phyloP scores from a whole-genome alignment of 2,888 invertebrate species.

The Caenorhabditis drosophilae region DNA sequence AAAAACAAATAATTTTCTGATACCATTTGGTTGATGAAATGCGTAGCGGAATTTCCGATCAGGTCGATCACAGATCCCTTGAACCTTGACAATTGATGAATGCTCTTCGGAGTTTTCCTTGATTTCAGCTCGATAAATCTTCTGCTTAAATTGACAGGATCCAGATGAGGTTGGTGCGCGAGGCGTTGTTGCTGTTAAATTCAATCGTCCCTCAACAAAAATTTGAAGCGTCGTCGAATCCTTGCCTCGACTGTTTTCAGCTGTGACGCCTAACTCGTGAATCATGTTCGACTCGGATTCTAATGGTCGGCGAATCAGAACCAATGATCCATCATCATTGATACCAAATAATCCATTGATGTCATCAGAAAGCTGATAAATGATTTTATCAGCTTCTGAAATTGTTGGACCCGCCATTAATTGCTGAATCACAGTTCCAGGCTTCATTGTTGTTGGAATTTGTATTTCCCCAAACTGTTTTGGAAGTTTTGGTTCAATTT shows the following conservation, averaged over 20 bases:
- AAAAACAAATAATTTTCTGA: too few species aligned
- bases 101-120: constrained; percentile 48
- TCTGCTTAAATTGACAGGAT: constrained; percentile 51
- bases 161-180: neutral
- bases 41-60: constrained; percentile 30
- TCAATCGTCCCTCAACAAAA: constrained; percentile 30
- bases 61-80: constrained; percentile 9
- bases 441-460: constrained; percentile 9
- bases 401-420: constrained; percentile 23
- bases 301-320: constrained; percentile 45
- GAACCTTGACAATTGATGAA: constrained; percentile 41
- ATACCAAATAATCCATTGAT: constrained; percentile 28
- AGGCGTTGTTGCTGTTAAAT: constrained; percentile 8
- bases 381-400: constrained; percentile 8
- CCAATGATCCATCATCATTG: constrained; percentile 41
- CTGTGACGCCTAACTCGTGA: constrained; percentile 54
- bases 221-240: constrained; percentile 42
- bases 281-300: constrained; percentile 45
- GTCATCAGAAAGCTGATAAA: constrained; percentile 15
- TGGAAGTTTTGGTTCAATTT: constrained; percentile 19
- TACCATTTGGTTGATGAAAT: constrained; percentile 25
- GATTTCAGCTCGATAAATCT: constrained; percentile 58
- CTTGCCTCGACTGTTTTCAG: constrained; percentile 43
- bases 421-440: constrained; percentile 18
- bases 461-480: constrained; percentile 4